phyloP scores from a whole-genome alignment of 2,888 invertebrate genomes.

The Atherix ibis region DNA sequence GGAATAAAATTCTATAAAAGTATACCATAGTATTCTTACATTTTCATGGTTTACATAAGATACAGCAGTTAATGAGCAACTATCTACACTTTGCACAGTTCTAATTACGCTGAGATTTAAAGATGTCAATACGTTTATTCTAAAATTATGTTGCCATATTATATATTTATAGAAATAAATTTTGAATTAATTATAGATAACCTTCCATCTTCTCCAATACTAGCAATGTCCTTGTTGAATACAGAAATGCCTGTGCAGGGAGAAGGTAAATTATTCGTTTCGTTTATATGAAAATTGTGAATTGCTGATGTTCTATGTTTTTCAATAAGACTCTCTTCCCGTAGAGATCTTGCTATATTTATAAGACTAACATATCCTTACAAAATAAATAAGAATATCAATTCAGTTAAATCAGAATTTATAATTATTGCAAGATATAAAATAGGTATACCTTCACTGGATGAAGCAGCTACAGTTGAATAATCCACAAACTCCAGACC shows the following conservation, averaged over 20 bases:
- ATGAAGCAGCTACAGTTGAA: conserved; percentile 49
- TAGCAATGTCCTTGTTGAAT: conserved; percentile 62
- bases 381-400: too few species aligned
- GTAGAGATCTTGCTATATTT: too few species aligned
- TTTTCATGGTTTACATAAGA: conserved; percentile 53
- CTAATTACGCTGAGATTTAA: conserved; percentile 33
- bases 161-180: not conserved
- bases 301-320: too few species aligned
- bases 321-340: too few species aligned
- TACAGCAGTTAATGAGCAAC: conserved; percentile 62
- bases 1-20: not conserved
- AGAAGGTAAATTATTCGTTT: conserved; percentile 35
- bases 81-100: conserved; percentile 53
- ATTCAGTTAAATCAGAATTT: too few species aligned
- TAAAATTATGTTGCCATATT: conserved; percentile 9
- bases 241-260: conserved; percentile 63
- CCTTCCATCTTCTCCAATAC: conserved; percentile 73
- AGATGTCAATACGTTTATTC: conserved; percentile 37
- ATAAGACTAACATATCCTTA: too few species aligned
- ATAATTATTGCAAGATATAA: too few species aligned
- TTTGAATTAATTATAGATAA: conserved; percentile 19
- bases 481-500: conserved; percentile 58
- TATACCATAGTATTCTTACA: conserved; percentile 19
- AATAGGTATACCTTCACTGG: conserved; percentile 53
- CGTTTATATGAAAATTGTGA: conserved; percentile 48